A percentile compares a stretch with the other conserved stretches of the same genome.
Conservation (phyloP, 2,888 invertebrate species). For the Hypselothyrea guttata region DNA sequence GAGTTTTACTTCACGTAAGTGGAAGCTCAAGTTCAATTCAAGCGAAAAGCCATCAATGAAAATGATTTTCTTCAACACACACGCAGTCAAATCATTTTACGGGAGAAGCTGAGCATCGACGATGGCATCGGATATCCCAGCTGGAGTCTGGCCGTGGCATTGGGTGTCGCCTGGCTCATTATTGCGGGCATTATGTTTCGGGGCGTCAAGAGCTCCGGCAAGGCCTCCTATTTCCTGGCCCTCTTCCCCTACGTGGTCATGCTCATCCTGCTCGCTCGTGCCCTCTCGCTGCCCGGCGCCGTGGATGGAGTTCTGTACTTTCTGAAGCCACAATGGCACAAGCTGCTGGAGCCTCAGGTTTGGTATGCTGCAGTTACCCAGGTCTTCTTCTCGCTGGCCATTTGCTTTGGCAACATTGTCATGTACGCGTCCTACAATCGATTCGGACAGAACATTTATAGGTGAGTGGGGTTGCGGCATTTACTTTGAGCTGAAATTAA, state of each 20-base stretch:
- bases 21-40: not conserved
- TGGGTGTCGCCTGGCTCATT: conserved; percentile 84
- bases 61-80: not conserved
- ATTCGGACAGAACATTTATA: conserved; percentile 85
- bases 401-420: conserved; percentile 85
- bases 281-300: conserved; percentile 85
- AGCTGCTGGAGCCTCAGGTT: conserved; percentile 82
- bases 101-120: conserved; percentile 83
- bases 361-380: conserved; percentile 87
- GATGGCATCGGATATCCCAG: conserved; percentile 84
- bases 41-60: conserved; percentile 2
- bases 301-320: conserved; percentile 86
- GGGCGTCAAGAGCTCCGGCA: conserved; percentile 85
- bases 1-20: conserved; percentile 83
- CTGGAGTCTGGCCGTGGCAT: conserved; percentile 83
- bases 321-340: conserved; percentile 86
- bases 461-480: conserved; percentile 71
- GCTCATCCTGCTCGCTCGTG: conserved; percentile 84
- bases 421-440: conserved; percentile 86
- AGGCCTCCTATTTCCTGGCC: conserved; percentile 88
- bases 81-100: conserved; percentile 83
- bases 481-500: not conserved
- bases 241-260: conserved; percentile 87
- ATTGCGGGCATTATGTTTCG: conserved; percentile 84
- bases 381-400: conserved; percentile 86